Evolutionary conservation across 2,797 vertebrate genomes (phyloP).

Genomic region (Avahi laniger): DNA sequence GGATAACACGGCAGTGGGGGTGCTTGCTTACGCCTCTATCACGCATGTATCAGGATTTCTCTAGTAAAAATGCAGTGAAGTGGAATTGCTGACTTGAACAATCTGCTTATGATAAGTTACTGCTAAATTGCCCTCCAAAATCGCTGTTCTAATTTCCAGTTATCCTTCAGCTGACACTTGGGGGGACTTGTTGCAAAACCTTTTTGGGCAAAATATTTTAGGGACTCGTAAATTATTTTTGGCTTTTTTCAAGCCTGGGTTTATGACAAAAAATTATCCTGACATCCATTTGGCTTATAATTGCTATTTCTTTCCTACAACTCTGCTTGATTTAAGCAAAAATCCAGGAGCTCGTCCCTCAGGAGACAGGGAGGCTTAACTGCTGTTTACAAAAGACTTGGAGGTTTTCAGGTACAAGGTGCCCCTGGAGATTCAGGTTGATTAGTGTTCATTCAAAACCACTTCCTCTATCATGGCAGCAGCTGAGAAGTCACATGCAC

Average conservation of each 20-base stretch:
- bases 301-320: neutral
- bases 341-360: neutral
- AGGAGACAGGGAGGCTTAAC: conserved; percentile 4
- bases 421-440: conserved; percentile 52
- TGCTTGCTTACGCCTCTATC: neutral
- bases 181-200: neutral
- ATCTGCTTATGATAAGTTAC: neutral
- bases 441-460: conserved; percentile 59
- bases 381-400: conserved; percentile 60
- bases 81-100: neutral
- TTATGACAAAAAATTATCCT: neutral
- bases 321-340: conserved; percentile 47
- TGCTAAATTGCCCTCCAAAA: neutral
- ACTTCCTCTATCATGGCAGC: neutral
- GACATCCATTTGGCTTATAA: neutral
- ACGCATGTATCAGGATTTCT: neutral
- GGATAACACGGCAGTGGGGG: accelerated
- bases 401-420: conserved; percentile 56
- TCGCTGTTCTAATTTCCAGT: neutral
- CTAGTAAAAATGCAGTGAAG: neutral
- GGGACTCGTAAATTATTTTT: neutral
- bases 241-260: neutral
- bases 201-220: conserved; percentile 21
- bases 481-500: conserved; percentile 42
- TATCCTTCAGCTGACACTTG: neutral